Evolutionary conservation across 2,113 vertebrate species (phyloP).

Genomic region (Micromys minutus): DNA sequence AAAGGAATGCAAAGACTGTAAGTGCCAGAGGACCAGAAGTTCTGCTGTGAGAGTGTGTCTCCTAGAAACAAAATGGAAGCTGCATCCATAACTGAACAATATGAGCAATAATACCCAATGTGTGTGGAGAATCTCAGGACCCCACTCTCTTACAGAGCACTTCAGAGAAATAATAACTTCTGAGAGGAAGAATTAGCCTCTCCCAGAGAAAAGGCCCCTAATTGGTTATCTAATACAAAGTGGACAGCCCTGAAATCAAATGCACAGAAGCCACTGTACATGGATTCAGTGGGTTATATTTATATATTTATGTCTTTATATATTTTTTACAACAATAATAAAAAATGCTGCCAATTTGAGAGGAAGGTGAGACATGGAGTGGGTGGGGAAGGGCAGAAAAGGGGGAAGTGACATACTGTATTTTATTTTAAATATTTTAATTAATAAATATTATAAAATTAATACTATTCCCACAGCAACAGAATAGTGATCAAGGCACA

Average conservation of each 20-base stretch:
- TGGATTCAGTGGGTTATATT: neutral
- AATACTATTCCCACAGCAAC: neutral
- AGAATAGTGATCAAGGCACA: neutral
- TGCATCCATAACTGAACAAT: neutral
- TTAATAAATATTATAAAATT: too few relatives aligned
- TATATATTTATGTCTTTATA: neutral
- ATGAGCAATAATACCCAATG: neutral
- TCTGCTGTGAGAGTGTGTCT: neutral
- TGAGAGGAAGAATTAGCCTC: neutral
- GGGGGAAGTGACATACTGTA: neutral
- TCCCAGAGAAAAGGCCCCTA: neutral
- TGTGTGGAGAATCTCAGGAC: neutral
- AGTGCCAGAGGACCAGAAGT: neutral
- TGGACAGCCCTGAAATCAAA: neutral
- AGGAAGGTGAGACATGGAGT: neutral
- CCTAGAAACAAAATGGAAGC: neutral
- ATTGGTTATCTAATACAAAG: neutral
- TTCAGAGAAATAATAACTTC: too few relatives aligned
- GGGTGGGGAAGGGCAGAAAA: neutral
- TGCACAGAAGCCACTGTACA: neutral
- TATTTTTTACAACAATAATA: neutral
- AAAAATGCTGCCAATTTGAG: neutral
- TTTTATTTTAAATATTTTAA: neutral
- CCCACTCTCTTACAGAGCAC: neutral
- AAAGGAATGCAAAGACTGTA: neutral